Percentiles rank a stretch among this genome's conserved stretches.
Conservation (phyloP, 2,113 vertebrate species). For the human (Homo sapiens) region DNA sequence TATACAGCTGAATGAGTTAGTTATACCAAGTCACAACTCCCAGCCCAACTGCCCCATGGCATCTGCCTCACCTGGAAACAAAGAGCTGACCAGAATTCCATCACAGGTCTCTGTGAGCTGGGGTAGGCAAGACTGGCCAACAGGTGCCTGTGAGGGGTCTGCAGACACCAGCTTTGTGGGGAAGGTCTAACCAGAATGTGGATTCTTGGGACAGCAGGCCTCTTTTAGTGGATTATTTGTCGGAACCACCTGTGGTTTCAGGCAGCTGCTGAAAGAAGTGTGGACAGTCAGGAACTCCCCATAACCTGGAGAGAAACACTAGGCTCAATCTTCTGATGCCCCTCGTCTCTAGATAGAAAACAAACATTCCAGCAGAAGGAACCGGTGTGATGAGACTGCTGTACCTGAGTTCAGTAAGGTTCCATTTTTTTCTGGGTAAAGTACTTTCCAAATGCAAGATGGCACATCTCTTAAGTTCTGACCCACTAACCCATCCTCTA, state of each 20-base stretch:
- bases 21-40: background rate
- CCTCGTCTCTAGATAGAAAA: background rate
- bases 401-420: background rate
- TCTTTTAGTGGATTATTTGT: background rate
- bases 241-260: background rate
- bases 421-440: background rate
- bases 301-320: background rate
- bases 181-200: background rate
- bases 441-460: background rate
- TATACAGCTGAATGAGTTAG: background rate
- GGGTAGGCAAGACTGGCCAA: background rate
- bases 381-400: background rate
- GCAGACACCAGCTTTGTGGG: background rate
- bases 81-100: background rate
- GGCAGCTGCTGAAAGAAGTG: background rate
- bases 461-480: background rate
- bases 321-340: background rate
- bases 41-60: background rate
- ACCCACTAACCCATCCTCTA: background rate
- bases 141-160: background rate
- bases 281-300: background rate
- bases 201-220: background rate
- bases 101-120: background rate
- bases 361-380: background rate
- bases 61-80: conserved; percentile 13